Percentiles rank a stretch among this genome's conserved stretches.
Evolutionary conservation across 2,888 invertebrate species (phyloP).

Genomic region (Platerodrilus igneus): DNA sequence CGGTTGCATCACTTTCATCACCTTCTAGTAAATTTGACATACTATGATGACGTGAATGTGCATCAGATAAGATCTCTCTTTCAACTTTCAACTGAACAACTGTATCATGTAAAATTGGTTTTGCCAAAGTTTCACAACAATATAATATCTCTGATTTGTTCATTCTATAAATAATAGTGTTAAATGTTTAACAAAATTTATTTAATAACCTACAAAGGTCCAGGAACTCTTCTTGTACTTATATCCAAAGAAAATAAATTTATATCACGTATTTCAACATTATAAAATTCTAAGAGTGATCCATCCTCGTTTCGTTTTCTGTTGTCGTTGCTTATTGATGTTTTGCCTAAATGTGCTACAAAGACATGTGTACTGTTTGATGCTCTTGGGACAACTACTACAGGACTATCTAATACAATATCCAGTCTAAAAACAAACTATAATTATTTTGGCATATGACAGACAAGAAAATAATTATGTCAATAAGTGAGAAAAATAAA

Average conservation of each 20-base stretch:
- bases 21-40: constrained; percentile 40
- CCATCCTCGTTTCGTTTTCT: constrained; percentile 30
- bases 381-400: constrained; percentile 79
- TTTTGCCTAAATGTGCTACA: constrained; percentile 89
- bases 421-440: constrained; percentile 65
- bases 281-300: constrained; percentile 50
- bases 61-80: constrained; percentile 36
- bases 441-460: too few relatives aligned
- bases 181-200: not conserved
- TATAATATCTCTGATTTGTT: constrained; percentile 63
- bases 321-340: constrained; percentile 55
- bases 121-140: constrained; percentile 67
- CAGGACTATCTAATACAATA: constrained; percentile 84
- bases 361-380: constrained; percentile 76
- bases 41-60: constrained; percentile 34
- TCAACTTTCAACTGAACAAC: constrained; percentile 62
- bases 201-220: constrained; percentile 31
- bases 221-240: constrained; percentile 45
- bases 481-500: too few relatives aligned
- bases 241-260: constrained; percentile 78
- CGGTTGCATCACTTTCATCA: constrained; percentile 27
- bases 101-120: constrained; percentile 86
- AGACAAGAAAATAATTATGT: too few relatives aligned
- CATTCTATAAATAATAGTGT: constrained; percentile 44
- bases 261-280: constrained; percentile 77